Evolutionary conservation across 2,797 vertebrate species (phyloP), one percentile per base, ranked within the genome.

Genomic region (Fringilla coelebs): DNA sequence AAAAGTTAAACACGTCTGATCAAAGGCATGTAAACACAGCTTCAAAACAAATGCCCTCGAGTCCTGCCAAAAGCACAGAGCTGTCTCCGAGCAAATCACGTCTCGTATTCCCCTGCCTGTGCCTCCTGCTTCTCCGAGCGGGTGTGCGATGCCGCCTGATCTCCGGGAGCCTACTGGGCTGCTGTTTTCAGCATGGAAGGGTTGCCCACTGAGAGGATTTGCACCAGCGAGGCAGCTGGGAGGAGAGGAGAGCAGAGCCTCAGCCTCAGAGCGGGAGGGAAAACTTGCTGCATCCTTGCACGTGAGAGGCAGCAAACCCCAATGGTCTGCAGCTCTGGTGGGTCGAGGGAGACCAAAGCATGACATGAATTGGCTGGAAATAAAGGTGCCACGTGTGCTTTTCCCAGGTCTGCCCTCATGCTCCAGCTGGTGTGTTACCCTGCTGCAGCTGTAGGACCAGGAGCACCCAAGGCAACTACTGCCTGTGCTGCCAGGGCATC

Each of bases 1-100:
- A 92, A 96, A 95, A 96, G 97, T 96, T 96, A 96, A 96, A 96
- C 96, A 96, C 67, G 87, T 92, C 96, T 97, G 95, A 97, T 97
- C 96, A 97, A 97, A 97, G 96, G 93, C 95, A 74, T 90, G 95
- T 97, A 96, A 97, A 96, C 96, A 96, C 91, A 88, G 96, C 96
- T 97, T 97, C 96, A 86, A 95, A 96, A 97, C 96, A 96, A 97
- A 96, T 93, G 96, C 96, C 95, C 80, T 82, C 45, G 29, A 96
- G 93, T 90, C 72, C 90, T 96, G 95, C 96, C 96, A 96, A 92
- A 96, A 96, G 93, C 94, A 62, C 81, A 87, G 91, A 93, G 95
- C 96, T 94, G 92, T 92, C 95, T 92, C 79, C 1, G 22, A 94
- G 78, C 54, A 82, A 96, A 87, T 80, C 86, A 84, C 20, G 1